Percentiles rank a stretch among this genome's conserved stretches.
Conservation (phyloP, 2,113 vertebrate genomes). For the Lipotes vexillifer region DNA sequence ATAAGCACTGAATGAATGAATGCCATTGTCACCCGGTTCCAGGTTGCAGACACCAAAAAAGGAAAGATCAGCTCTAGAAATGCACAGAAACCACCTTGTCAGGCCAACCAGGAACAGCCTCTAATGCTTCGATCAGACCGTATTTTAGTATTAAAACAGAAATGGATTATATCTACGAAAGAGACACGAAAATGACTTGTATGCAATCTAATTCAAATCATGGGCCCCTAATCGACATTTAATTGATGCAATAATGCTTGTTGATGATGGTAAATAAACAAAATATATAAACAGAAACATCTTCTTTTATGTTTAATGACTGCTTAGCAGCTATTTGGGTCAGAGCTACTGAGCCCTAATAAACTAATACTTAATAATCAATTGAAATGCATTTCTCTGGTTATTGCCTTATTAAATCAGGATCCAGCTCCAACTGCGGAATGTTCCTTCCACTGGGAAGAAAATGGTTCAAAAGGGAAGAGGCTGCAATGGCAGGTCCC, state of each 20-base stretch:
- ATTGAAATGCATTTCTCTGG: conserved; percentile 78
- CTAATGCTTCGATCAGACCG: conserved; percentile 61
- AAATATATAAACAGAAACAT: conserved; percentile 80
- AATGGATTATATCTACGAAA: conserved; percentile 71
- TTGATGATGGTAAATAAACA: conserved; percentile 80
- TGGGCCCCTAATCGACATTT: conserved; percentile 78
- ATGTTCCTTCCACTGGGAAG: neutral
- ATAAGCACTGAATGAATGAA: conserved; percentile 55
- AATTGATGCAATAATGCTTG: conserved; percentile 82
- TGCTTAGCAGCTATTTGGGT: conserved; percentile 71
- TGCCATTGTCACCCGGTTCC: neutral
- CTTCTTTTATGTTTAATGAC: conserved; percentile 78
- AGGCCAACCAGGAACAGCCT: conserved; percentile 64
- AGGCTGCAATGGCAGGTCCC: neutral
- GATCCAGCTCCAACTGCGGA: conserved; percentile 55
- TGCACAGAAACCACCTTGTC: conserved; percentile 32
- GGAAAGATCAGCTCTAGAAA: conserved; percentile 6
- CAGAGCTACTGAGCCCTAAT: conserved; percentile 79
- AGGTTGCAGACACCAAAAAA: conserved; percentile 56
- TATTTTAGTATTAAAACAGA: conserved; percentile 52
- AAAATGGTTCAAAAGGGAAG: neutral
- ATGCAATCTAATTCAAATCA: conserved; percentile 73
- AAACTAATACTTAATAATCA: conserved; percentile 84
- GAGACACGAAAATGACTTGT: conserved; percentile 75
- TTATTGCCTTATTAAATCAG: conserved; percentile 80